Conservation (phyloP, 2,113 vertebrate species). For the Circaetus cinerascens region DNA sequence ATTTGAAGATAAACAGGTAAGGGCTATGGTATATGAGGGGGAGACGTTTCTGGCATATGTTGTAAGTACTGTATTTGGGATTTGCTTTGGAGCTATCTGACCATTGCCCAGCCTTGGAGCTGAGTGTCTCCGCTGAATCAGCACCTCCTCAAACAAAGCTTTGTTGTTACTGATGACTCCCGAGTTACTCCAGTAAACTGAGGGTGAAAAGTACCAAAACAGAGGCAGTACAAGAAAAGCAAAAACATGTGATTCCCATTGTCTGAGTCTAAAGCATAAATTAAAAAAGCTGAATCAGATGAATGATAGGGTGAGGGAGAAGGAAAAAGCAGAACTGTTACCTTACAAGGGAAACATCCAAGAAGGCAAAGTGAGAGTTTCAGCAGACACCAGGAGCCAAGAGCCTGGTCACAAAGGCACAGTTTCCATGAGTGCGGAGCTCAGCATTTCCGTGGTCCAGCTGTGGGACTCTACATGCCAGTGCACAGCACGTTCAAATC, state of each 20-base stretch:
- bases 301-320: background rate
- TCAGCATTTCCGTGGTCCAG: background rate
- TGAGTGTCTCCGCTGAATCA: background rate
- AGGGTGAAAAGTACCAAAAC: background rate
- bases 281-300: constrained; percentile 2
- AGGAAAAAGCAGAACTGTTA: background rate
- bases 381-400: background rate
- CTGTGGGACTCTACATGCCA: background rate
- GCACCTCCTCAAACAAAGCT: background rate
- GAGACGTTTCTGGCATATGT: background rate
- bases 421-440: background rate
- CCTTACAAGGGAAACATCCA: background rate
- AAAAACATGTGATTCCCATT: background rate
- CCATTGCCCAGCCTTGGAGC: background rate
- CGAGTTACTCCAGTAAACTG: background rate
- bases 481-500: background rate
- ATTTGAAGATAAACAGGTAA: background rate
- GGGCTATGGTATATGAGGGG: no score
- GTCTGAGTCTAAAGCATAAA: background rate
- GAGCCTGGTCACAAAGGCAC: background rate
- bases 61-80: background rate
- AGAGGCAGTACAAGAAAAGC: background rate
- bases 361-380: background rate
- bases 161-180: background rate
- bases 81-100: background rate